Conservation (phyloP, 92 coral and sea anemone genomes). For the Zoanthus sansibaricus region DNA sequence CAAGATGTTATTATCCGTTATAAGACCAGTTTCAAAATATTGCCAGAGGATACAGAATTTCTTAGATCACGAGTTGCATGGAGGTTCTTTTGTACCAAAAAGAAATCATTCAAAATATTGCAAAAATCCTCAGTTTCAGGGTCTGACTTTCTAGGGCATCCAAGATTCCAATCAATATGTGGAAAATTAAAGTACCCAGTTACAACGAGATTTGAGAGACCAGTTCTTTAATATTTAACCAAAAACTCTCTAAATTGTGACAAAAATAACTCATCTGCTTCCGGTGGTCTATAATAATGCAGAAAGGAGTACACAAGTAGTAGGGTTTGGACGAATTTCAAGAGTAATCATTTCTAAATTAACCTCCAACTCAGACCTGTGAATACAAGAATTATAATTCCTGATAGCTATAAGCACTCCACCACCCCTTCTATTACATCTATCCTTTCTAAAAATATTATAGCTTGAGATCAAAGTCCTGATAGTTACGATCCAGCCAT, state of each 20-base stretch:
- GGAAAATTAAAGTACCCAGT: conserved; percentile 60
- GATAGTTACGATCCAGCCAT: background rate
- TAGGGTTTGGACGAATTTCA: too few relatives aligned
- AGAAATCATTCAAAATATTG: conserved; percentile 57
- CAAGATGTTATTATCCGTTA: background rate
- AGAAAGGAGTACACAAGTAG: conserved; percentile 23
- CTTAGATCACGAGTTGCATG: conserved; percentile 49
- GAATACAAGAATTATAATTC: conserved; percentile 52
- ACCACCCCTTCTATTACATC: conserved; percentile 25
- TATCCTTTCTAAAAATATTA: conserved; percentile 55
- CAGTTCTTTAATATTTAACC: conserved; percentile 31
- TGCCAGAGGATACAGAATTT: background rate
- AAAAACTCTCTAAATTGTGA: conserved; percentile 33
- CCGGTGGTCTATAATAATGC: conserved; percentile 53
- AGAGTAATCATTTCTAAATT: too few relatives aligned
- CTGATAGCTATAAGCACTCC: background rate
- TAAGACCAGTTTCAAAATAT: background rate
- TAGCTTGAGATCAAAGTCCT: background rate
- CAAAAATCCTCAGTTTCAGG: conserved; percentile 53
- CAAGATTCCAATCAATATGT: conserved; percentile 52
- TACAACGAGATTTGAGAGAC: conserved; percentile 52
- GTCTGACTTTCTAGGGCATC: conserved; percentile 44
- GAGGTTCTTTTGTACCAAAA: conserved; percentile 44
- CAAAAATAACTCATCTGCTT: conserved; percentile 46
- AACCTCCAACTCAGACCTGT: conserved; percentile 40